phyloP scores from a whole-genome alignment of 2,797 vertebrate species.

The Emydoidea blandingii region DNA sequence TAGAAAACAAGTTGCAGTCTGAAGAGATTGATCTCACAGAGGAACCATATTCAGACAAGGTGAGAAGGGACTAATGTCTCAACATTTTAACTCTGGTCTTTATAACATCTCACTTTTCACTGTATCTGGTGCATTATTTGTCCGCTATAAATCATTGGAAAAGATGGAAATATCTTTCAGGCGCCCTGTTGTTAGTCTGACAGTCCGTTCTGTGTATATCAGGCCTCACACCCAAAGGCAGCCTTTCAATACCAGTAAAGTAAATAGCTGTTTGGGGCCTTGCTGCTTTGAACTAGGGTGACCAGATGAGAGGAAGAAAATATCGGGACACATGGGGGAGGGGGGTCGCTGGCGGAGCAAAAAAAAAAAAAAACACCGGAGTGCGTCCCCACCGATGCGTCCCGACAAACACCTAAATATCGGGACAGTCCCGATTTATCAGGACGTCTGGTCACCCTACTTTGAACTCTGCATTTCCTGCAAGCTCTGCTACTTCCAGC shows the following conservation, averaged over 20 bases:
- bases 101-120: background rate
- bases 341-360: too few species aligned
- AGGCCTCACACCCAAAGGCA: background rate
- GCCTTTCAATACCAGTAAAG: background rate
- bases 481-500: background rate
- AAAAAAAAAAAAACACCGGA: too few species aligned
- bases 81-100: background rate
- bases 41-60: slow-evolving; percentile 98
- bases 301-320: too few species aligned
- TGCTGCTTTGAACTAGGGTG: background rate
- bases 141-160: background rate
- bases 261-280: background rate
- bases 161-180: background rate
- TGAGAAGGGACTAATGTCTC: slow-evolving; percentile 58
- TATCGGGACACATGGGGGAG: too few species aligned
- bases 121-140: background rate
- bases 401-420: too few species aligned
- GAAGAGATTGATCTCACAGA: slow-evolving; percentile 97
- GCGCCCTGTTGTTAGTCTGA: background rate
- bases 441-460: too few species aligned
- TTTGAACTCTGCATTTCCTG: background rate
- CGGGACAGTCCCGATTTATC: too few species aligned
- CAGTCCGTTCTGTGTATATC: background rate
- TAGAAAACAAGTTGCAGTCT: slow-evolving; percentile 89
- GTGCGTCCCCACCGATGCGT: too few species aligned